Evolutionary conservation across 2,888 invertebrate species (phyloP).

Genomic region (Meta bourneti): DNA sequence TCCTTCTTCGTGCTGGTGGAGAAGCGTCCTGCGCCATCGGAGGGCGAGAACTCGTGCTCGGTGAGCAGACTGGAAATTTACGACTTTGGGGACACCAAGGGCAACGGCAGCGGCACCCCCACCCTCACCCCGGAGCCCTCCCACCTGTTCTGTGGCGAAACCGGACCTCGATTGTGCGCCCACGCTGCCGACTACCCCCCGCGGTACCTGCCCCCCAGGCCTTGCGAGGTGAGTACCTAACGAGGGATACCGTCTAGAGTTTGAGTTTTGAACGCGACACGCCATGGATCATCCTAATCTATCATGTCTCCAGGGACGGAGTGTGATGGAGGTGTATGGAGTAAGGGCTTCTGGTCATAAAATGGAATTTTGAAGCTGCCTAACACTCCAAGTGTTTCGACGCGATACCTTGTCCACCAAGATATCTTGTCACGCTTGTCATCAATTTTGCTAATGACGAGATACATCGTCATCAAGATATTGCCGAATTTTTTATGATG

Average conservation of each 20-base stretch:
- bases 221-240: conserved; percentile 77
- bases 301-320: too few relatives aligned
- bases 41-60: conserved; percentile 75
- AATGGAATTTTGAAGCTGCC: too few relatives aligned
- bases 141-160: conserved; percentile 84
- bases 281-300: too few relatives aligned
- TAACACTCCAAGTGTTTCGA: too few relatives aligned
- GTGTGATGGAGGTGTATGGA: too few relatives aligned
- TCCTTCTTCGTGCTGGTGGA: conserved; percentile 88
- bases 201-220: conserved; percentile 77
- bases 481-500: too few relatives aligned
- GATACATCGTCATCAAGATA: too few relatives aligned
- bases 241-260: conserved; percentile 66
- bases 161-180: conserved; percentile 78
- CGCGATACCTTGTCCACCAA: too few relatives aligned
- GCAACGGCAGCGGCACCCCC: conserved; percentile 42
- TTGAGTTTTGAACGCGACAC: too few relatives aligned
- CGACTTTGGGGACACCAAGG: conserved; percentile 54
- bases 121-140: conserved; percentile 79
- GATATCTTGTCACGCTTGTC: too few relatives aligned
- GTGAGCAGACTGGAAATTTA: conserved; percentile 77
- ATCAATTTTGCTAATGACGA: too few relatives aligned
- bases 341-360: too few relatives aligned
- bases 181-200: conserved; percentile 78
- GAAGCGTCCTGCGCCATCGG: conserved; percentile 79